Conservation (phyloP, 1,140 invertebrate species). For the Apis laboriosa region DNA sequence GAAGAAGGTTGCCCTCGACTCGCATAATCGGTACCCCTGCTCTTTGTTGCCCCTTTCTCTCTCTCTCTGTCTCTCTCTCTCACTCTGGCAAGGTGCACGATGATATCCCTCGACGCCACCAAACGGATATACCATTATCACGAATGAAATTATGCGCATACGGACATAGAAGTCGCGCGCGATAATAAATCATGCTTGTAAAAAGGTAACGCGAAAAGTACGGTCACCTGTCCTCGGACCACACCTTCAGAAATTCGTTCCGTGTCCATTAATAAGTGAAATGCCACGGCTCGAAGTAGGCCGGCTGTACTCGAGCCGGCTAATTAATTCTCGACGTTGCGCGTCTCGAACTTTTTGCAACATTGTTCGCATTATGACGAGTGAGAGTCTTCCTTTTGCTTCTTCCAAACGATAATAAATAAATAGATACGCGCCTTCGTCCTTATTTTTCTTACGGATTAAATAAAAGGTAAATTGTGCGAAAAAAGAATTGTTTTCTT, state of each 20-base stretch:
- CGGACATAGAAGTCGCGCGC: conserved; percentile 17
- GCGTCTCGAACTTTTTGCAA: background rate
- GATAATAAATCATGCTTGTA: conserved; percentile 72
- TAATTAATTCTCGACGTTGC: conserved; percentile 53
- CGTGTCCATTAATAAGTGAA: conserved; percentile 60
- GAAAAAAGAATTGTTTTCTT: no score
- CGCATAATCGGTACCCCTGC: conserved; percentile 79
- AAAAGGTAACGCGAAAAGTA: conserved; percentile 57
- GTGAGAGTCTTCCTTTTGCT: no score
- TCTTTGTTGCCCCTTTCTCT: conserved; percentile 50
- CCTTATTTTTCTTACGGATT: no score
- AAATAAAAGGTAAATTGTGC: no score
- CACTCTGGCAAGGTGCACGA: conserved; percentile 25
- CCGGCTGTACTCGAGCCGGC: conserved; percentile 14
- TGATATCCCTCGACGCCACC: background rate
- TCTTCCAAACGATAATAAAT: no score
- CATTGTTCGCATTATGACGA: background rate
- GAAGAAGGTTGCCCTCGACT: conserved; percentile 66
- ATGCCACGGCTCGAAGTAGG: conserved; percentile 20
- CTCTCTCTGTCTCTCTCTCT: conserved; percentile 8
- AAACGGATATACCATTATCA: conserved; percentile 50
- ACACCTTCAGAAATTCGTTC: conserved; percentile 56
- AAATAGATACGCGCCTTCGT: no score
- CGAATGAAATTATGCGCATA: conserved; percentile 53
- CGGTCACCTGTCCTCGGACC: conserved; percentile 57